These are phyloP conservation scores for Erebia epiphron DNA, from an alignment of 2,888 invertebrate genomes.

Conservation along the genomic window DNA sequence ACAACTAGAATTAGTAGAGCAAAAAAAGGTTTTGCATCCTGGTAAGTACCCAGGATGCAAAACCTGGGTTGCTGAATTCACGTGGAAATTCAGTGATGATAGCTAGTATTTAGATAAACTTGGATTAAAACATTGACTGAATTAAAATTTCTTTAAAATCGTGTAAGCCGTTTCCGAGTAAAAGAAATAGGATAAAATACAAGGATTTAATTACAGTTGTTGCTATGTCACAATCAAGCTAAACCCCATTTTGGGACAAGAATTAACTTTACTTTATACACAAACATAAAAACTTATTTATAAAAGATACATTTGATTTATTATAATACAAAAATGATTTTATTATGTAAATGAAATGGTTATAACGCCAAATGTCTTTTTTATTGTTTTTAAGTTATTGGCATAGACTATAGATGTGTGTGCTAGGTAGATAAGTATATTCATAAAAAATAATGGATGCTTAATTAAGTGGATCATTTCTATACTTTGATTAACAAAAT, in stretches of 20 bases:
- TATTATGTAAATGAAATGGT: conserved; percentile 15
- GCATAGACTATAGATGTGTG: background rate
- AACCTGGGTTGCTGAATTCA: no score
- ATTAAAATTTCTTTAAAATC: no score
- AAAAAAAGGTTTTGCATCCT: no score
- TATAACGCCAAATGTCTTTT: conserved; percentile 6
- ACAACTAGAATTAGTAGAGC: no score
- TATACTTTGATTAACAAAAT: conserved; percentile 5
- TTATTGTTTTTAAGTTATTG: background rate
- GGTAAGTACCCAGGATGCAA: no score
- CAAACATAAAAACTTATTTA: conserved; percentile 2
- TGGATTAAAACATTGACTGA: no score
- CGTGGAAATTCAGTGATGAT: no score
- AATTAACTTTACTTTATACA: background rate
- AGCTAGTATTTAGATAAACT: no score
- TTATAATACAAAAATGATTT: conserved; percentile 7
- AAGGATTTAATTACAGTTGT: background rate
- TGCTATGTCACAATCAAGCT: background rate
- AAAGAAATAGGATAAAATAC: no score
- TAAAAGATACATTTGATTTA: conserved; percentile 8
- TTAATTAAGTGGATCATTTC: conserved; percentile 10
- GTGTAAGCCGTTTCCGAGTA: no score
- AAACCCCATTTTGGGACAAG: background rate
- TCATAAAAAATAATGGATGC: background rate
- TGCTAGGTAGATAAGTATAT: background rate